A percentile compares a stretch with the other conserved stretches of the same genome.
Conservation (phyloP, 2,113 vertebrate species). For the Chaetodon auriga region DNA sequence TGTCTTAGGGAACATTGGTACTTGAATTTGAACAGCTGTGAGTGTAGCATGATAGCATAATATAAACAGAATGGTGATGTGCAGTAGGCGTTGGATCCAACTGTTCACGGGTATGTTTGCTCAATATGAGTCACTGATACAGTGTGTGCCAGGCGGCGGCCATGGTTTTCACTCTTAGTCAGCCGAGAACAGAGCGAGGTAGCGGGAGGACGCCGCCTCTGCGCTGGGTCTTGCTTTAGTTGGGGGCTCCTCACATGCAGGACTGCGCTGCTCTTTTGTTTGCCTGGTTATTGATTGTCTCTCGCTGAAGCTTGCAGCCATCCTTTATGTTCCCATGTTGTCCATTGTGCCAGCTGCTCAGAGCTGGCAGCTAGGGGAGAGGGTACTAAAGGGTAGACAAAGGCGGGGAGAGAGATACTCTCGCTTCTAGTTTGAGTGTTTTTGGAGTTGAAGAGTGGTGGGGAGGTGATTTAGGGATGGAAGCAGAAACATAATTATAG, state of each 20-base stretch:
- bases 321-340: constrained; percentile 47
- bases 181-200: constrained; percentile 36
- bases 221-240: constrained; percentile 20
- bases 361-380: constrained; percentile 13
- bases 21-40: constrained; percentile 60
- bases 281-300: constrained; percentile 70
- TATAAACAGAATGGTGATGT: constrained; percentile 47
- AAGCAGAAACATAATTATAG: constrained; percentile 5
- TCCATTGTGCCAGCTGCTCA: constrained; percentile 48
- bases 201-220: constrained; percentile 37
- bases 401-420: constrained; percentile 25
- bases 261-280: constrained; percentile 56
- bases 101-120: constrained; percentile 39
- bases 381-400: constrained; percentile 33
- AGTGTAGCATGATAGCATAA: constrained; percentile 49
- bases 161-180: constrained; percentile 49
- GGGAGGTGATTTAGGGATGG: constrained; percentile 1
- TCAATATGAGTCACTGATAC: constrained; percentile 41
- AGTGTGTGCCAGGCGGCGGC: constrained; percentile 43
- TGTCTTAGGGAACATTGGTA: constrained; percentile 41
- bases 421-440: constrained; percentile 35
- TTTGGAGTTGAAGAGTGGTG: constrained; percentile 9
- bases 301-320: constrained; percentile 32
- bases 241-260: constrained; percentile 34
- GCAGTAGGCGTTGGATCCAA: constrained; percentile 32